Evolutionary conservation across 2,888 invertebrate species (phyloP).

Genomic region (Polydrusus pterygomalis): DNA sequence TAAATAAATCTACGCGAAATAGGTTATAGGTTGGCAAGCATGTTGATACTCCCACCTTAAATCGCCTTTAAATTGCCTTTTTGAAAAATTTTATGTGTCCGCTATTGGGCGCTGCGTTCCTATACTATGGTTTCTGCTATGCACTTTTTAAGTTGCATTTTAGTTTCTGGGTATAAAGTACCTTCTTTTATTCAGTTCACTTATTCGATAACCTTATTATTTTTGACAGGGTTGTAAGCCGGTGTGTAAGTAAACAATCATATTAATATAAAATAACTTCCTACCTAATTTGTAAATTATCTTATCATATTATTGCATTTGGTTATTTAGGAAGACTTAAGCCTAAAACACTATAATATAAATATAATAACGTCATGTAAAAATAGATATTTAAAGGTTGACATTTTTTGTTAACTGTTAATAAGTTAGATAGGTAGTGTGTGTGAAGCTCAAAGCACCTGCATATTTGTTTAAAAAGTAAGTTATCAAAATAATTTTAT

Average conservation of each 20-base stretch:
- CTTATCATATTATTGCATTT: slow-evolving; percentile 13
- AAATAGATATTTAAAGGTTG: slow-evolving; percentile 6
- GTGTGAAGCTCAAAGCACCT: not conserved
- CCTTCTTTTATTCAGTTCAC: not conserved
- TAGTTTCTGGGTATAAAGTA: not conserved
- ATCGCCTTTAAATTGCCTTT: no score
- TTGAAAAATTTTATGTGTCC: no score
- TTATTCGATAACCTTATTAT: not conserved
- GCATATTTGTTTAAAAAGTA: not conserved
- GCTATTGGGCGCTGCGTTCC: no score
- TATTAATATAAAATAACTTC: slow-evolving; percentile 5
- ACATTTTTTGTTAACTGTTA: not conserved
- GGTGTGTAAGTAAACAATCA: not conserved
- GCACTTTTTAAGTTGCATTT: no score
- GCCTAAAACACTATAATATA: slow-evolving; percentile 5
- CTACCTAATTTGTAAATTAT: not conserved
- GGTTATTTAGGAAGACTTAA: not conserved
- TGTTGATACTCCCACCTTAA: no score
- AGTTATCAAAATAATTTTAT: not conserved
- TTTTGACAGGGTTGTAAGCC: not conserved
- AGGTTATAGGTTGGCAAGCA: no score
- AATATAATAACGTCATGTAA: slow-evolving; percentile 2
- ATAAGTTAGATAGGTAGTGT: not conserved
- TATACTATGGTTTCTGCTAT: no score
- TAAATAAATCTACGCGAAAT: no score